Conservation (phyloP, 2,888 invertebrate genomes). For the Pardosa pseudoannulata region DNA sequence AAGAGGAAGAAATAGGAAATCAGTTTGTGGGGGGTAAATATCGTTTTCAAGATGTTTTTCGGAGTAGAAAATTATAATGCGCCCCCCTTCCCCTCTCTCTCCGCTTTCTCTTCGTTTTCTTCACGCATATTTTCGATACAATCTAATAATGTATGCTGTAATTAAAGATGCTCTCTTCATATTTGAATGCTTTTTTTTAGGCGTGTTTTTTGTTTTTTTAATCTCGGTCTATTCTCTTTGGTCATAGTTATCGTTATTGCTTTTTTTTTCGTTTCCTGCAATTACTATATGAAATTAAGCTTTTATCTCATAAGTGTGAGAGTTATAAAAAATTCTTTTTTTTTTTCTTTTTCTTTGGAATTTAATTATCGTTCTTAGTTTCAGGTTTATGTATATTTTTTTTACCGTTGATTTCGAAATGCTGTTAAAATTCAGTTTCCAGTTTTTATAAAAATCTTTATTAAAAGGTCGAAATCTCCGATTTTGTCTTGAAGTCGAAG, state of each 20-base stretch:
- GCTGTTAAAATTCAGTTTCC: no score
- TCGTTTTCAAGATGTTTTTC: constrained; percentile 34
- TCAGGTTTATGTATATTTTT: no score
- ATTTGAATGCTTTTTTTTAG: neutral
- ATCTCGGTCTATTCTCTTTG: neutral
- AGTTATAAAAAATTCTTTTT: no score
- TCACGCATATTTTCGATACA: neutral
- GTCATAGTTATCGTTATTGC: neutral
- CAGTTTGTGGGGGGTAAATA: constrained; percentile 23
- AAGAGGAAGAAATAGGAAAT: constrained; percentile 18
- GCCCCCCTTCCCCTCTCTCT: neutral
- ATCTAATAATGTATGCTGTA: neutral
- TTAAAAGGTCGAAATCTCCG: no score
- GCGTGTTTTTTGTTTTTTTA: neutral
- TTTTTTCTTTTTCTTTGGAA: no score
- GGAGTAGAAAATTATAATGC: neutral
- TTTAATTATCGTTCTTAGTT: no score
- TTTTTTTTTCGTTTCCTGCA: no score
- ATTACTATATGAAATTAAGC: no score
- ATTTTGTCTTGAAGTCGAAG: no score
- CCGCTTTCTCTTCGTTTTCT: neutral
- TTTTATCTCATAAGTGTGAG: no score
- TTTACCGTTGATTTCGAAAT: no score
- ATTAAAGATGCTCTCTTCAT: neutral
- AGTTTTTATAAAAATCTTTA: no score